A percentile compares a stretch with the other conserved stretches of the same genome.
Conservation (phyloP, 2,888 invertebrate species). For the Nomada lathburiana region DNA sequence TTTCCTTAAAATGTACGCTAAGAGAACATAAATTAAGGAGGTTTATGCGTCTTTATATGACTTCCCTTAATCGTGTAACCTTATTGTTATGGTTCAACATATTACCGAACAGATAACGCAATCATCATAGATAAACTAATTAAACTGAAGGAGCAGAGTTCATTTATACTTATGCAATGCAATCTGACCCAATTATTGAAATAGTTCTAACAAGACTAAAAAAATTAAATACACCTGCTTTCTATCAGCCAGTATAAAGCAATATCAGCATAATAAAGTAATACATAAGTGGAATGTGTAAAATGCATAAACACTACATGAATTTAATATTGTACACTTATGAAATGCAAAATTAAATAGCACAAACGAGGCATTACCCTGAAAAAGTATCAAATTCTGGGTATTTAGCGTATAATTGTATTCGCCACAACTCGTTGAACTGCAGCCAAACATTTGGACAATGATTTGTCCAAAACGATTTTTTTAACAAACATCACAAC, state of each 20-base stretch:
- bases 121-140: not conserved
- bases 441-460: slow-evolving; percentile 1
- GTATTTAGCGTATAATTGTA: too few relatives aligned
- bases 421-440: not conserved
- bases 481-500: not conserved
- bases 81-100: not conserved
- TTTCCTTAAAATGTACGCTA: not conserved
- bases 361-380: too few relatives aligned
- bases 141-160: not conserved
- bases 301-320: too few relatives aligned
- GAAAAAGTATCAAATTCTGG: too few relatives aligned
- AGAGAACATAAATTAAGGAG: not conserved
- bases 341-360: too few relatives aligned
- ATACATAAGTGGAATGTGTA: too few relatives aligned
- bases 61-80: not conserved
- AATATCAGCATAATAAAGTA: too few relatives aligned
- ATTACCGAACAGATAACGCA: not conserved
- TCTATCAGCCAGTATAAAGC: too few relatives aligned
- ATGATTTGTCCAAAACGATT: slow-evolving; percentile 1
- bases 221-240: too few relatives aligned
- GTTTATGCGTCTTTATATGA: not conserved
- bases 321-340: too few relatives aligned
- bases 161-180: not conserved
- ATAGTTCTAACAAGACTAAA: too few relatives aligned
- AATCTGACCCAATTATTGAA: too few relatives aligned